phyloP scores from a whole-genome alignment of 35 echinoderm and acorn worm genomes.

The Apostichopus californicus region DNA sequence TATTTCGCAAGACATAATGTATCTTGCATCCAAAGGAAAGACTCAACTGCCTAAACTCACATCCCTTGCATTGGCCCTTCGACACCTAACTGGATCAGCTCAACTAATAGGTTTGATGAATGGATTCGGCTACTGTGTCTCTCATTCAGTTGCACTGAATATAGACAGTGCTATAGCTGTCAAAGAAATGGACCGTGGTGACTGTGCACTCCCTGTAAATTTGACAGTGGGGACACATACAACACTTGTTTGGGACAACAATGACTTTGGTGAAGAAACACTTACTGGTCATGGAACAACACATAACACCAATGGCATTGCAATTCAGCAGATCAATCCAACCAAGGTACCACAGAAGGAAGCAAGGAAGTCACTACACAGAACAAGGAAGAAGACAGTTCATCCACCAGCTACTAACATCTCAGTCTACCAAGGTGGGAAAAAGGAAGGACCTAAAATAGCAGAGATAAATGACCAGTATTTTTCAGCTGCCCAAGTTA shows the following conservation, averaged over 20 bases:
- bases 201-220: slow-evolving; percentile 8
- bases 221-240: not conserved
- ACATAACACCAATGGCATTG: slow-evolving; percentile 55
- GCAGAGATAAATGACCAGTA: not conserved
- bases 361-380: not conserved
- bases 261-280: slow-evolving; percentile 67
- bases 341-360: not conserved
- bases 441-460: slow-evolving; percentile 14
- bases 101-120: slow-evolving; percentile 69
- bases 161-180: slow-evolving; percentile 23
- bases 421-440: slow-evolving; percentile 1
- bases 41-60: slow-evolving; percentile 60
- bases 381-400: slow-evolving; percentile 26
- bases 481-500: not conserved
- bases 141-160: slow-evolving; percentile 34
- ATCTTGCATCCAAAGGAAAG: slow-evolving; percentile 46
- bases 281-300: slow-evolving; percentile 65
- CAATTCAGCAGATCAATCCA: slow-evolving; percentile 33
- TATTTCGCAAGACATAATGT: slow-evolving; percentile 47
- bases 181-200: slow-evolving; percentile 10
- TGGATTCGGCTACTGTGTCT: slow-evolving; percentile 69
- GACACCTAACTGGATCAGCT: slow-evolving; percentile 78
- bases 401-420: slow-evolving; percentile 20
- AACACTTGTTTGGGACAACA: not conserved
- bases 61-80: slow-evolving; percentile 65